Evolutionary conservation across 2,888 invertebrate species (phyloP).

Genomic region (Eugnorisma glareosa): DNA sequence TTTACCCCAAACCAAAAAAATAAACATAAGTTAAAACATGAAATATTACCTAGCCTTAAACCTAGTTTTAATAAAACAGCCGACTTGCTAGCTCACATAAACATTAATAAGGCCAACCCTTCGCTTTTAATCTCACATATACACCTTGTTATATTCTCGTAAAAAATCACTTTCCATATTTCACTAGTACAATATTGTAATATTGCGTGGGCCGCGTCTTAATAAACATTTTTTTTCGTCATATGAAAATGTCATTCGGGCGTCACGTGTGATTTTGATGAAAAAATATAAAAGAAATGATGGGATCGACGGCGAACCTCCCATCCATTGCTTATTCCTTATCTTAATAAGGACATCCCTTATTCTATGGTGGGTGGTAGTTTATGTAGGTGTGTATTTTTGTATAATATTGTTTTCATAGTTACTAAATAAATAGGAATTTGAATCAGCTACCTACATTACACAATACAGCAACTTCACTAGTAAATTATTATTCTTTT

Average conservation of each 20-base stretch:
- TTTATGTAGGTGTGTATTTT: constrained; percentile 8
- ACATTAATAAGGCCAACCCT: constrained; percentile 80
- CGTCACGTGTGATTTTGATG: constrained; percentile 91
- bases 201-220: constrained; percentile 86
- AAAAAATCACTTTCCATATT: constrained; percentile 90
- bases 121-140: constrained; percentile 86
- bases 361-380: constrained; percentile 27
- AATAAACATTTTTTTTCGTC: constrained; percentile 90
- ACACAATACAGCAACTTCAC: background rate
- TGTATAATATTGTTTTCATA: background rate
- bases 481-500: background rate
- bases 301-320: constrained; percentile 81
- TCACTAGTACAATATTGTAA: constrained; percentile 90
- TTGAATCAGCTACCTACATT: background rate
- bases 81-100: constrained; percentile 48
- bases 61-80: constrained; percentile 54
- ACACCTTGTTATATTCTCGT: constrained; percentile 89
- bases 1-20: background rate
- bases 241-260: constrained; percentile 90
- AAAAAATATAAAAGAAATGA: constrained; percentile 90
- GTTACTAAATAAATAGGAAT: background rate
- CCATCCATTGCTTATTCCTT: constrained; percentile 69
- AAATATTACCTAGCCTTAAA: background rate
- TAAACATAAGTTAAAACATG: background rate
- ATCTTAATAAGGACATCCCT: constrained; percentile 67